phyloP scores from a whole-genome alignment of 1,140 invertebrate species.

The Xylocopa sonorina region DNA sequence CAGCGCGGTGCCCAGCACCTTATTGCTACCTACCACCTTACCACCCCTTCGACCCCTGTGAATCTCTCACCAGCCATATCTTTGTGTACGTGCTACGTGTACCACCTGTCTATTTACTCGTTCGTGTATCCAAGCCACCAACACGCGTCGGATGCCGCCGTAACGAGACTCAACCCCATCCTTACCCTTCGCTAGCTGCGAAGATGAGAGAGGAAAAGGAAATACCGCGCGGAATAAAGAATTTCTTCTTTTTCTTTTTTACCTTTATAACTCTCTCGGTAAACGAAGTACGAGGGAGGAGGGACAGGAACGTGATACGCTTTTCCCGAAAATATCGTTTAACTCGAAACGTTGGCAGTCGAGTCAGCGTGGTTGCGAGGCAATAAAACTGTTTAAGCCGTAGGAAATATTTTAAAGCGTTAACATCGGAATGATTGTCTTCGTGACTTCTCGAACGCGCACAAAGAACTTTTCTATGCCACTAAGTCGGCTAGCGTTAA shows the following conservation, averaged over 20 bases:
- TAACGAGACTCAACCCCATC: slow-evolving; percentile 43
- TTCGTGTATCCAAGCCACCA: slow-evolving; percentile 22
- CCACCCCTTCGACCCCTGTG: slow-evolving; percentile 46
- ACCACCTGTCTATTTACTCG: slow-evolving; percentile 43
- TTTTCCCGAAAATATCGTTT: too few relatives aligned
- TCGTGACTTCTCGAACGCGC: not conserved
- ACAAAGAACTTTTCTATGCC: slow-evolving; percentile 29
- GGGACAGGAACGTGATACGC: too few relatives aligned
- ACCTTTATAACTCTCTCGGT: too few relatives aligned
- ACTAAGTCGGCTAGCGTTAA: slow-evolving; percentile 34
- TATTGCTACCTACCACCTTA: slow-evolving; percentile 73
- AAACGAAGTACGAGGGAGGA: too few relatives aligned
- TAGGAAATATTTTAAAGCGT: not conserved
- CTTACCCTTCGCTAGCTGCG: not conserved
- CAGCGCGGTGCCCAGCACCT: slow-evolving; percentile 77
- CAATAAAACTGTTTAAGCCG: not conserved
- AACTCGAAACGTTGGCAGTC: too few relatives aligned
- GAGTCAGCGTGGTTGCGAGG: too few relatives aligned
- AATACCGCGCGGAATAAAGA: not conserved
- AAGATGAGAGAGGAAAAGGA: not conserved
- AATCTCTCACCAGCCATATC: slow-evolving; percentile 51
- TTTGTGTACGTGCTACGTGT: not conserved
- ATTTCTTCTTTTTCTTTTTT: not conserved
- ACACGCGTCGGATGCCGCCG: not conserved
- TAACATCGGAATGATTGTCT: not conserved